A percentile compares a stretch with the other conserved stretches of the same genome.
phyloP scores from a whole-genome alignment of 2,888 invertebrate species.

The Rambutsinella grinnellia region DNA sequence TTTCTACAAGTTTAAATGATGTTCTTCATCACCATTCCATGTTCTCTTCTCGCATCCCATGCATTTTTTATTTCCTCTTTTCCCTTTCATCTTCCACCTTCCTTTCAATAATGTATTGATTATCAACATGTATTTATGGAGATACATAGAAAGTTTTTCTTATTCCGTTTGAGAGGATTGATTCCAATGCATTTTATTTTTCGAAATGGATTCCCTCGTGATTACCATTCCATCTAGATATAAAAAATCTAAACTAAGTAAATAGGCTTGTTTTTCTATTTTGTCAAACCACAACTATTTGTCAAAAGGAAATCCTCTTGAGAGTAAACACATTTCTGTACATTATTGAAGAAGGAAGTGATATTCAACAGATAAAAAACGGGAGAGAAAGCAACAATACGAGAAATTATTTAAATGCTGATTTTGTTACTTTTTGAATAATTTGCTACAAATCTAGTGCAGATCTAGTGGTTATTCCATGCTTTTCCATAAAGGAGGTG shows the following conservation, averaged over 20 bases:
- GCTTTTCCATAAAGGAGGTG: no score
- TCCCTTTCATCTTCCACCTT: background rate
- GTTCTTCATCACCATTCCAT: background rate
- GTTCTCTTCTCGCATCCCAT: background rate
- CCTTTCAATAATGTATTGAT: background rate
- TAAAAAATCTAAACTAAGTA: background rate
- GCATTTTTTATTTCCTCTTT: background rate
- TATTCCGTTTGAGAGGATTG: background rate
- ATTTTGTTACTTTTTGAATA: conserved; percentile 3
- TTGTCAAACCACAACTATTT: background rate
- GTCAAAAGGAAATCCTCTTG: background rate
- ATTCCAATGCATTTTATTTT: conserved; percentile 4
- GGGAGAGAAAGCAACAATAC: no score
- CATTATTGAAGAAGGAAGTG: background rate
- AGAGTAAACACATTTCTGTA: background rate
- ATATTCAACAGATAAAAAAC: no score
- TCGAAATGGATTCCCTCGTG: background rate
- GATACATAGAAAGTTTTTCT: background rate
- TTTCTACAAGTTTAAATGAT: background rate
- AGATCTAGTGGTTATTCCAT: no score
- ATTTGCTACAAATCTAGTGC: no score
- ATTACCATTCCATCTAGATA: background rate
- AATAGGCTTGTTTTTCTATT: background rate
- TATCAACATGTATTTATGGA: background rate
- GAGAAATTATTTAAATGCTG: conserved; percentile 15